phyloP scores from a whole-genome alignment of 2,888 invertebrate species.

The Escarpia spicata region DNA sequence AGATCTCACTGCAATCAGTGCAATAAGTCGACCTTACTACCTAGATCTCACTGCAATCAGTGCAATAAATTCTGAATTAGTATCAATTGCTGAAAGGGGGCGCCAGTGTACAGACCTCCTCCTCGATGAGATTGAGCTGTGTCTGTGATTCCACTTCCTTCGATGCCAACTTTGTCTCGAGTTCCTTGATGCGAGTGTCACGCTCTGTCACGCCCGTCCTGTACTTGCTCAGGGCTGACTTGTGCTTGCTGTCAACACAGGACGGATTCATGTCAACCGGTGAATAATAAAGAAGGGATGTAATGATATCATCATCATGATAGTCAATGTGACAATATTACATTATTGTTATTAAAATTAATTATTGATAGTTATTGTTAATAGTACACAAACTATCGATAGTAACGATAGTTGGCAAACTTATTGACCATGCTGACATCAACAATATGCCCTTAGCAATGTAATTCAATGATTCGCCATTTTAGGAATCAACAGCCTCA shows the following conservation, averaged over 20 bases:
- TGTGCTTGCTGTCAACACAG: conserved; percentile 54
- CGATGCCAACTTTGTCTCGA: conserved; percentile 51
- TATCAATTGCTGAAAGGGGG: neutral
- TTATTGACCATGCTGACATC: no score
- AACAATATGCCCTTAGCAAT: no score
- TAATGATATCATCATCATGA: no score
- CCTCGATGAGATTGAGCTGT: conserved; percentile 54
- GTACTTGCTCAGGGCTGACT: conserved; percentile 50
- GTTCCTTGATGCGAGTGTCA: conserved; percentile 41
- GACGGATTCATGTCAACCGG: no score
- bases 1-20: no score
- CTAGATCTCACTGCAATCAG: no score
- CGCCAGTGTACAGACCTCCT: conserved; percentile 50
- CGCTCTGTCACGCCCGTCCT: conserved; percentile 52
- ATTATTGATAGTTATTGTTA: neutral
- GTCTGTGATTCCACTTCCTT: conserved; percentile 57
- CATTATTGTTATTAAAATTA: neutral
- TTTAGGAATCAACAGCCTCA: no score
- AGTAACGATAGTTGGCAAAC: no score
- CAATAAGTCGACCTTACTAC: no score
- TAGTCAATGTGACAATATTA: neutral
- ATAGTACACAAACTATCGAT: no score
- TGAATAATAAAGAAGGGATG: no score
- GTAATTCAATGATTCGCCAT: no score
- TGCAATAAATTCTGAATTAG: neutral